Evolutionary conservation across 2,113 vertebrate species (phyloP).

Genomic region (Psilopogon haemacephalus): DNA sequence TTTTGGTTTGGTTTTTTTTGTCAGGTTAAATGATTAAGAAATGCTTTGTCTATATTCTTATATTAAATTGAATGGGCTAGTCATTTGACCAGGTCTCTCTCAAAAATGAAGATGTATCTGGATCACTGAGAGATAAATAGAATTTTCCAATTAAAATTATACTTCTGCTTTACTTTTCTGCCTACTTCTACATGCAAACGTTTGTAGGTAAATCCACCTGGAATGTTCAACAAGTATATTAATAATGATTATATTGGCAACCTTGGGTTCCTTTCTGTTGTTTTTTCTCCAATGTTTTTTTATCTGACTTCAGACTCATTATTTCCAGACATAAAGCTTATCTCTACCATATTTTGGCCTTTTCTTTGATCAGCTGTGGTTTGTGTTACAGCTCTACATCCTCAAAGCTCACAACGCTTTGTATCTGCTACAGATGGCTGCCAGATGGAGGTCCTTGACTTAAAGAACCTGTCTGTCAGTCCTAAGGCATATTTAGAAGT

Average conservation of each 20-base stretch:
- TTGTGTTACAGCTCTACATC: background rate
- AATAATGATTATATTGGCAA: background rate
- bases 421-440: background rate
- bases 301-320: background rate
- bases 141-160: background rate
- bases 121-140: background rate
- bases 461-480: background rate
- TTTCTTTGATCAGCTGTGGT: background rate
- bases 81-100: background rate
- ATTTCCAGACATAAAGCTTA: background rate
- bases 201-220: background rate
- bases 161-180: background rate
- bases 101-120: background rate
- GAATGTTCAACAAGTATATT: background rate
- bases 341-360: background rate
- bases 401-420: fast-evolving
- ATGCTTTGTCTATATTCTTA: background rate
- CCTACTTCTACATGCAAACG: background rate
- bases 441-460: background rate
- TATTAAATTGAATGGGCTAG: background rate
- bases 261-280: background rate
- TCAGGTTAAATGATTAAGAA: background rate
- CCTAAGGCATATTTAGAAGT: background rate
- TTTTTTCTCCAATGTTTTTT: background rate
- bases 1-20: background rate